Percentiles rank a stretch among this genome's conserved stretches.
phyloP scores from a whole-genome alignment of 1,140 invertebrate species.

The Papilio xuthus region DNA sequence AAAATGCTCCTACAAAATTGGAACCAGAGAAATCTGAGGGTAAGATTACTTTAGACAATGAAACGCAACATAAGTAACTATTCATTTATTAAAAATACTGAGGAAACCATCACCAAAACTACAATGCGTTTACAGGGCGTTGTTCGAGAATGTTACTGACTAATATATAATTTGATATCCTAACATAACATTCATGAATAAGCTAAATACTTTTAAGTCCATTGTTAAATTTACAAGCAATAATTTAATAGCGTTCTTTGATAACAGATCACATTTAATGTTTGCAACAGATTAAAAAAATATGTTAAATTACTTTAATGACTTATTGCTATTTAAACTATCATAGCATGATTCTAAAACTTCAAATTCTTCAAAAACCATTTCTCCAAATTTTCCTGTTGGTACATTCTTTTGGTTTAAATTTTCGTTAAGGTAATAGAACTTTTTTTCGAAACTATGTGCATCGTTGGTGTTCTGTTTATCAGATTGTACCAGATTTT shows the following conservation, averaged over 20 bases:
- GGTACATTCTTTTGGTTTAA: conserved; percentile 79
- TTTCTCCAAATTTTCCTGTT: conserved; percentile 86
- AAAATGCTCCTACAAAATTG: conserved; percentile 68
- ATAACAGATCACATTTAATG: conserved; percentile 74
- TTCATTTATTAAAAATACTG: conserved; percentile 68
- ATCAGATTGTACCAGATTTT: conserved; percentile 50
- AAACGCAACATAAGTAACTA: conserved; percentile 51
- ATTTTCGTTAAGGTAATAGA: conserved; percentile 77
- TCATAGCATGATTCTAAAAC: conserved; percentile 83
- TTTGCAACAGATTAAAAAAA: conserved; percentile 61
- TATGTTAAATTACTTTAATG: conserved; percentile 62
- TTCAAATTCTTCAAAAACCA: conserved; percentile 92
- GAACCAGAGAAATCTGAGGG: conserved; percentile 73
- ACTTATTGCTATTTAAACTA: conserved; percentile 83
- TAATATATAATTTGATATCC: conserved; percentile 47
- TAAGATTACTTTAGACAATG: conserved; percentile 58
- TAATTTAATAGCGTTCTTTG: conserved; percentile 73
- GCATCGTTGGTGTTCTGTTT: conserved; percentile 57
- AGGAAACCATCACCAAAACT: conserved; percentile 75
- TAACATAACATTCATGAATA: conserved; percentile 55
- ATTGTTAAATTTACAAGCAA: conserved; percentile 70
- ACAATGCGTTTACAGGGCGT: conserved; percentile 50
- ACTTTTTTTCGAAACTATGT: conserved; percentile 77
- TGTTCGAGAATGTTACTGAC: conserved; percentile 52
- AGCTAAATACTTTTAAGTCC: conserved; percentile 52